Evolutionary conservation across 2,888 invertebrate genomes (phyloP).

Genomic region (Glomeris marginata): DNA sequence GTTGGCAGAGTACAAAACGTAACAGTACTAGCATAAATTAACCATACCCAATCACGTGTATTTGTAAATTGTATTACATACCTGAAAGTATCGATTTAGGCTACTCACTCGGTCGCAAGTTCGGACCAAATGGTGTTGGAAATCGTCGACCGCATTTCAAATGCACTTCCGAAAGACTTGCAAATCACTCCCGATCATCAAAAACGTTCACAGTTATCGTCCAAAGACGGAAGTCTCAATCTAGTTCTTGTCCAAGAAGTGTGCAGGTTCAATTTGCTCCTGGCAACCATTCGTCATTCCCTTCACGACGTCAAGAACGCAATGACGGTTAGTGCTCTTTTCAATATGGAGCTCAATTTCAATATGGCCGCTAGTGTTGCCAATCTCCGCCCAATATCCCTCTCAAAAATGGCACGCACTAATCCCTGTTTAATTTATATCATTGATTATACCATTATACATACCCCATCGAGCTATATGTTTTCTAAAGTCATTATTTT

Average conservation of each 20-base stretch:
- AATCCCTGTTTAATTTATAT: too few species aligned
- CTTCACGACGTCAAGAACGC: slow-evolving; percentile 30
- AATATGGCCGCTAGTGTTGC: too few species aligned
- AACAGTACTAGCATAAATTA: neutral
- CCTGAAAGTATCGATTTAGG: too few species aligned
- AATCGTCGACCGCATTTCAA: slow-evolving; percentile 61
- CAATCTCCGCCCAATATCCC: too few species aligned
- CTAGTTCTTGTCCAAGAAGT: slow-evolving; percentile 35
- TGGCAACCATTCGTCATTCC: slow-evolving; percentile 26
- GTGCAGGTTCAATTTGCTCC: slow-evolving; percentile 30
- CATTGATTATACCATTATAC: too few species aligned
- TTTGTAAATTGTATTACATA: too few species aligned
- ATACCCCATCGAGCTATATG: too few species aligned
- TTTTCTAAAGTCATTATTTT: too few species aligned
- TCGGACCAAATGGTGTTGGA: slow-evolving; percentile 65
- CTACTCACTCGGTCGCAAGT: slow-evolving; percentile 28
- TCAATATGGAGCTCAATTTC: too few species aligned
- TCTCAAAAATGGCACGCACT: too few species aligned
- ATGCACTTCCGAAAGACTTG: slow-evolving; percentile 33
- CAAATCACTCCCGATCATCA: slow-evolving; percentile 18
- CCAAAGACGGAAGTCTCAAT: slow-evolving; percentile 27
- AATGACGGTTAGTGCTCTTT: slow-evolving; percentile 26
- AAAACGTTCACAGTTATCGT: too few species aligned
- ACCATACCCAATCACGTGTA: too few species aligned
- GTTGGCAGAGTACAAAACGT: slow-evolving; percentile 20